These are phyloP conservation scores for Heliconius melpomene DNA, from an alignment of 1,140 invertebrate species.

Conservation along the genomic window DNA sequence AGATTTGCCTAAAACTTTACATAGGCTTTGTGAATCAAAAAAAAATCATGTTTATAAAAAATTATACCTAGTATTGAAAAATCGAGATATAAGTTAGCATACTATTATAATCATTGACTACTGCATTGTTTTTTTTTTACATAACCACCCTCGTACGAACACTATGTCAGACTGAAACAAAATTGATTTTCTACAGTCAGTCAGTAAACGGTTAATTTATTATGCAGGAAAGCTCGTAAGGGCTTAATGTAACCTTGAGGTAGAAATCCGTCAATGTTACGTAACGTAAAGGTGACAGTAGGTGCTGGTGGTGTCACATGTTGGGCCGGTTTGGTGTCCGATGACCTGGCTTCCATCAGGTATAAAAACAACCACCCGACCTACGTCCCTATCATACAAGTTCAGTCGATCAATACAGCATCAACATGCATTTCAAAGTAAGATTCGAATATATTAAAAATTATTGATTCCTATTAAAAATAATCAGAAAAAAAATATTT, in stretches of 20 bases:
- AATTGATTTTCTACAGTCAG: neutral
- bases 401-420: slow-evolving; percentile 57
- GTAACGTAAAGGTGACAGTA: slow-evolving; percentile 67
- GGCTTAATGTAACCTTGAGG: slow-evolving; percentile 64
- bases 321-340: slow-evolving; percentile 67
- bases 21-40: too few relatives aligned
- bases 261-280: slow-evolving; percentile 59
- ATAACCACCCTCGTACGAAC: too few relatives aligned
- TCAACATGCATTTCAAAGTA: slow-evolving; percentile 75
- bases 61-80: too few relatives aligned
- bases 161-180: too few relatives aligned
- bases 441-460: slow-evolving; percentile 44
- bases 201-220: neutral
- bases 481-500: too few relatives aligned
- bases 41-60: too few relatives aligned
- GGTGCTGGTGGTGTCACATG: slow-evolving; percentile 66
- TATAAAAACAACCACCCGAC: slow-evolving; percentile 73
- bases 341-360: slow-evolving; percentile 57
- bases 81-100: too few relatives aligned
- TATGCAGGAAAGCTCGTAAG: slow-evolving; percentile 34
- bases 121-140: too few relatives aligned
- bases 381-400: slow-evolving; percentile 65
- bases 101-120: too few relatives aligned
- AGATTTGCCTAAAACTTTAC: too few relatives aligned
- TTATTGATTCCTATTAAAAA: neutral